These are phyloP conservation scores for Amazonetta brasiliensis DNA, from an alignment of 2,797 vertebrate species.

Conservation along the genomic window DNA sequence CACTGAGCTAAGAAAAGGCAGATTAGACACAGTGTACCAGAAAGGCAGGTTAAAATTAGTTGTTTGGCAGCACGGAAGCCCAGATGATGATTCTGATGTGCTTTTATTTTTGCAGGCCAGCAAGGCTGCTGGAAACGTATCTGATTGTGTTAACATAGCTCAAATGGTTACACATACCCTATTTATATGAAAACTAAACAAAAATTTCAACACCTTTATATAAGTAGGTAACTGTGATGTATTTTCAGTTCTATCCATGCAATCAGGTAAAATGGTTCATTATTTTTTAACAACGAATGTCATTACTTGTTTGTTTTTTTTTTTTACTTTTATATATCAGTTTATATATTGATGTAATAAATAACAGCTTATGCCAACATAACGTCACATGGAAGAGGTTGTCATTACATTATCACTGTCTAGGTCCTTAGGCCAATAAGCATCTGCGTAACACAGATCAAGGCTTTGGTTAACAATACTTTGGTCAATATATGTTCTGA, in stretches of 20 bases:
- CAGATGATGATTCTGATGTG: background rate
- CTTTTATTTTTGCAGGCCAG: background rate
- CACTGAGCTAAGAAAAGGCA: background rate
- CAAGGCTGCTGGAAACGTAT: background rate
- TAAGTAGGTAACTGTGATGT: background rate
- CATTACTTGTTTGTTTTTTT: accelerated
- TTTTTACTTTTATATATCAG: background rate
- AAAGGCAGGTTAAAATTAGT: background rate
- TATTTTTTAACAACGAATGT: accelerated
- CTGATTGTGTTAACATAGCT: background rate
- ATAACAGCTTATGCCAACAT: background rate
- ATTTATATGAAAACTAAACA: background rate
- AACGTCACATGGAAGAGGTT: background rate
- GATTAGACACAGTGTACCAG: background rate
- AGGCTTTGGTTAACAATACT: background rate
- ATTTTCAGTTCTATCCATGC: background rate
- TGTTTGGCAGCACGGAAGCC: background rate
- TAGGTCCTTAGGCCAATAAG: background rate
- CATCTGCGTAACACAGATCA: background rate
- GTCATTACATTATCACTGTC: background rate
- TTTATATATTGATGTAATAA: background rate
- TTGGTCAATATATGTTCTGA: background rate
- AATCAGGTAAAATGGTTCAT: background rate
- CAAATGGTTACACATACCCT: background rate
- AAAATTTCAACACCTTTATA: background rate